Base-by-base conservation (phyloP, 2,113 vertebrate genomes). In the Guaruba guarouba region DNA sequence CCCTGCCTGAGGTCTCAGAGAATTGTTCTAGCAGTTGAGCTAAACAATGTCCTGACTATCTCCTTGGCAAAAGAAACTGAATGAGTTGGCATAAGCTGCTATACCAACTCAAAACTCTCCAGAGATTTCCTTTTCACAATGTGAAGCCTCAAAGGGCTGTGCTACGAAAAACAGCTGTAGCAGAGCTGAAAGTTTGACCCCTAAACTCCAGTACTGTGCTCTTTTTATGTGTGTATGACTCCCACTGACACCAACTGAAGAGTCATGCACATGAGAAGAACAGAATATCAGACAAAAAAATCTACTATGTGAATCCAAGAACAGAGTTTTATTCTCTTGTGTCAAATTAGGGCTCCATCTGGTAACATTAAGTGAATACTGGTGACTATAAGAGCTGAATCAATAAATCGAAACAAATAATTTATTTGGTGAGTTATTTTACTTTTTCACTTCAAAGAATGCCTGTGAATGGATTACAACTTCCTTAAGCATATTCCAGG, bases 221-320 rank as follows among this genome's bases (percentile, higher is more conserved):
- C 29, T 70, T 95, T 96, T 95, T 75, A 84, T 88, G 88, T 87
- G 83, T 78, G 17, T 64, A 33, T 89, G 89, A 93, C 86, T 96
- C 92, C 90, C 86, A 94, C 84, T 96, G 96, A 95, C 92, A 96
- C 91, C 81, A 94, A 86, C 61, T 87, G 90, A 93, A 88, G 91
- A 97, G 86, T 76, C 70, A 67, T 66, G 78, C 82, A 91, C 91
- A 94, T 64, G 62, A 96, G 88, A 88, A 88, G 68, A 92, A 71
- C 91, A 93, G 95, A 96, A 54, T 82, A 96, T 92, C 91, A 94
- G 86, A 67, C 57, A 51, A 88, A 93, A 94, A 83, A 51, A 88
- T 79, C 92, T 71, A 85, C 88, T 74, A 79, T 11, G 63, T 59
- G 89, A 97, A 94, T 90, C 90, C 84, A 62, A 93, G 82, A 94